Base-by-base conservation (phyloP, 2,888 invertebrate species). In the Gerris lacustris region DNA sequence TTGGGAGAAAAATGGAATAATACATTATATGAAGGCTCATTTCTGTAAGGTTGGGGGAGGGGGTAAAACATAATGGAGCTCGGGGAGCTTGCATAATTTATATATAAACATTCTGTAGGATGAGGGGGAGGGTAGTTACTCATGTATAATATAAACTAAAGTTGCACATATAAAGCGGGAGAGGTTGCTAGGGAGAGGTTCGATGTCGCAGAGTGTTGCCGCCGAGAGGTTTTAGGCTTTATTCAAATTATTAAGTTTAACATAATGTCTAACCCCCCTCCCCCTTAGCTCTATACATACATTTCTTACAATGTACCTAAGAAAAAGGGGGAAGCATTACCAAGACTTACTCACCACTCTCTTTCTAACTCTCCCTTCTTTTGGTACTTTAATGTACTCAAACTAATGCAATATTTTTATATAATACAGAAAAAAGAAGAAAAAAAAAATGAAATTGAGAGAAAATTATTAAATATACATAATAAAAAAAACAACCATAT, bases 131-230 rank as follows among this genome's bases (percentile, higher is more conserved):
- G 64, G 64, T 64, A 64, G 64, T 70, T 72, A 70, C 72, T 72
- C 72, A 72, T 72, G 72, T 72, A 72, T 72, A 72, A 69, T 72
- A 72, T 72, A 72, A 72, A 72, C 69, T 72, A 72, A 72, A 72
- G 64, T 64, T 64, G 64, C 64, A 64, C 64, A 64, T 64, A 64
- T 64, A 64, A 64, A 64, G 64, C 18, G 18, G 17, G 64, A 64
- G 64, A 9, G 11, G 11, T 18, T 17, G 18, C 15, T n/a, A 64
- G 17, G 64, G 64, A 31, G 18, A 64, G 18, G 64, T n/a, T 64
- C 64, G 64, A 64, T 64, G 64, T 31, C 17, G 31, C 64, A 64
- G 64, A 31, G 64, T 64, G 55, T 55, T 55, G 55, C 55, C 15
- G 11, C 55, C 15, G 11, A 55, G 55, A 55, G 55, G 55, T 55